These are phyloP conservation scores for Pongo abelii DNA, from an alignment of 2,113 vertebrate genomes.

Conservation along the genomic window DNA sequence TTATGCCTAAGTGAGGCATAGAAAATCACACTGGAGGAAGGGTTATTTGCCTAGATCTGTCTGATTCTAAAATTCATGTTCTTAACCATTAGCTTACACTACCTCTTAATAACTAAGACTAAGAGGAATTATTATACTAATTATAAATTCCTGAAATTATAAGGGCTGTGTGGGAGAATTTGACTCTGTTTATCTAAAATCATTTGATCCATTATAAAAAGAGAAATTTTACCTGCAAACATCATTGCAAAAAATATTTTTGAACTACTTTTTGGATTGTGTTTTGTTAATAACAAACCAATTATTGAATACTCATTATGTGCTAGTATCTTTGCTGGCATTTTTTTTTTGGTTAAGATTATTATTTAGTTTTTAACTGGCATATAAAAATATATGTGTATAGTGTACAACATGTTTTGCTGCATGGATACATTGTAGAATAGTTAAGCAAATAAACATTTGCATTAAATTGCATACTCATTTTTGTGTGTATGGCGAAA, in stretches of 20 bases:
- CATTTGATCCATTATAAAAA: background rate
- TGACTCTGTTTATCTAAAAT: background rate
- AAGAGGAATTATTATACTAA: background rate
- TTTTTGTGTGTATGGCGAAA: background rate
- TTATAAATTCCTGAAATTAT: background rate
- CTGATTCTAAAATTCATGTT: background rate
- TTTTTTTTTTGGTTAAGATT: background rate
- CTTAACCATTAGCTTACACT: background rate
- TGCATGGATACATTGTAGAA: background rate
- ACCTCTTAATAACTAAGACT: background rate
- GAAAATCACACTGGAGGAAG: background rate
- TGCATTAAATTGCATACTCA: background rate
- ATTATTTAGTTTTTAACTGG: background rate
- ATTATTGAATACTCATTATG: background rate
- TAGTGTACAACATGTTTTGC: background rate
- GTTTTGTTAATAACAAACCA: background rate
- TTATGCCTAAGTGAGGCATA: background rate
- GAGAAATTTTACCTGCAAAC: background rate
- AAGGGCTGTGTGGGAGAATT: background rate
- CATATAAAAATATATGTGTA: background rate
- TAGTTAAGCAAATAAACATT: background rate
- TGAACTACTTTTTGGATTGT: background rate
- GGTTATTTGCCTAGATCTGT: background rate
- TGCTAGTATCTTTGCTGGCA: background rate
- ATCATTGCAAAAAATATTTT: background rate